Conservation (phyloP, 2,113 vertebrate species). For the Neolamprologus longior region DNA sequence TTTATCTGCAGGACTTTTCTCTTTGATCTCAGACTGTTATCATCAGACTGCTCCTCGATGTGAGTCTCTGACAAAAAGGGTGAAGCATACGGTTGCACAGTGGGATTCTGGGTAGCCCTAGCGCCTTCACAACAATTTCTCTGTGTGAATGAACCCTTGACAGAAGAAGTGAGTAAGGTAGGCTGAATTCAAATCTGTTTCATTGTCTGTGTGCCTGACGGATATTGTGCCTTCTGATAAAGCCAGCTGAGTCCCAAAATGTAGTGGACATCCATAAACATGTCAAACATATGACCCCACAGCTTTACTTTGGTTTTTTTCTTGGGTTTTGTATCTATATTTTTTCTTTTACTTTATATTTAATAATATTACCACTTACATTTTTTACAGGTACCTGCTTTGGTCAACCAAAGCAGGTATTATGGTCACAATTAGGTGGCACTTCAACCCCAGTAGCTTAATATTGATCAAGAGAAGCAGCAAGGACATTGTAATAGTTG, state of each 20-base stretch:
- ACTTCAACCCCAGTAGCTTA: neutral
- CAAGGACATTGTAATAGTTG: neutral
- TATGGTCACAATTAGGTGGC: neutral
- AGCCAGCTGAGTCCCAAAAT: neutral
- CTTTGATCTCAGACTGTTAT: slow-evolving; percentile 39
- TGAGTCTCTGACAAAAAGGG: slow-evolving; percentile 14
- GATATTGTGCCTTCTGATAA: neutral
- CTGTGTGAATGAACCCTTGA: neutral
- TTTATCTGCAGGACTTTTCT: neutral
- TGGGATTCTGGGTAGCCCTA: slow-evolving; percentile 50
- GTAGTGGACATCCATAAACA: neutral
- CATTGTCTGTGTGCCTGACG: neutral
- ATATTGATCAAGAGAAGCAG: neutral
- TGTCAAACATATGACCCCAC: neutral
- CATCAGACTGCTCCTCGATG: slow-evolving; percentile 21
- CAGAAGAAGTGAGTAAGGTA: slow-evolving; percentile 3
- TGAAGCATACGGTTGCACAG: slow-evolving; percentile 41
- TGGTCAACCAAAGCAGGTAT: neutral
- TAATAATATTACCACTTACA: neutral
- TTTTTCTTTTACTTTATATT: neutral
- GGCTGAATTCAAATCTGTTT: neutral
- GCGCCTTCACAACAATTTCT: neutral
- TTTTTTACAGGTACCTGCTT: neutral
- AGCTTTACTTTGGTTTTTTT: neutral
- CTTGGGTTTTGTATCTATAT: neutral